A percentile compares a stretch with the other conserved stretches of the same genome.
Conservation (phyloP, 1,140 invertebrate genomes). For the Contarinia nasturtii region DNA sequence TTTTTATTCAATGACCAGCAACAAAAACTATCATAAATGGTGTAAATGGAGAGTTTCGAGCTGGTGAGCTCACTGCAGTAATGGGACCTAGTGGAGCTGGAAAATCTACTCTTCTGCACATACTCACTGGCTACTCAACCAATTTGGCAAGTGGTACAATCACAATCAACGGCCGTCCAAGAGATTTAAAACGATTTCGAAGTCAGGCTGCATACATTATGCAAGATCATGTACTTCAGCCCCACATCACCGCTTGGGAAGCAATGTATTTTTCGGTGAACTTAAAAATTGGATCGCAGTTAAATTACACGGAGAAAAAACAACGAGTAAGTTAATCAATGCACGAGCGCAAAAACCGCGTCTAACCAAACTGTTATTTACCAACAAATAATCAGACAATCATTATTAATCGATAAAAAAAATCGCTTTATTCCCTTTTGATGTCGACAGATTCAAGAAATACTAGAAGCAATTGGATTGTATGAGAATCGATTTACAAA, state of each 20-base stretch:
- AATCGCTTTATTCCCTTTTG: background rate
- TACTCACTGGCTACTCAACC: conserved; percentile 34
- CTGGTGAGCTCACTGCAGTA: conserved; percentile 45
- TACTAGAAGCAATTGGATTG: conserved; percentile 51
- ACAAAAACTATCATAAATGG: conserved; percentile 40
- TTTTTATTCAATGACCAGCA: conserved; percentile 23
- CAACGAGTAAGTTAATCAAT: conserved; percentile 34
- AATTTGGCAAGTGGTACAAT: conserved; percentile 20
- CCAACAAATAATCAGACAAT: background rate
- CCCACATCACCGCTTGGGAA: conserved; percentile 67
- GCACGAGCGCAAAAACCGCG: background rate
- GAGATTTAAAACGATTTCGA: conserved; percentile 58
- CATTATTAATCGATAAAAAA: background rate
- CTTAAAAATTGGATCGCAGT: conserved; percentile 56
- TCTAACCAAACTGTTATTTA: background rate
- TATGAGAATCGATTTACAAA: conserved; percentile 38
- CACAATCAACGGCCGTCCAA: conserved; percentile 46
- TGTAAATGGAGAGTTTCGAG: conserved; percentile 33
- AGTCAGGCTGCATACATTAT: conserved; percentile 79
- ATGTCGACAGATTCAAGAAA: conserved; percentile 37
- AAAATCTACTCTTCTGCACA: conserved; percentile 50
- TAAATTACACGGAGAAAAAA: conserved; percentile 38
- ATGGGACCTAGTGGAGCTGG: conserved; percentile 64
- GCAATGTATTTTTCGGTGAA: conserved; percentile 72
- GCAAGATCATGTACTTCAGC: conserved; percentile 72